phyloP scores from a whole-genome alignment of 2,113 vertebrate genomes.

The Connochaetes taurinus region DNA sequence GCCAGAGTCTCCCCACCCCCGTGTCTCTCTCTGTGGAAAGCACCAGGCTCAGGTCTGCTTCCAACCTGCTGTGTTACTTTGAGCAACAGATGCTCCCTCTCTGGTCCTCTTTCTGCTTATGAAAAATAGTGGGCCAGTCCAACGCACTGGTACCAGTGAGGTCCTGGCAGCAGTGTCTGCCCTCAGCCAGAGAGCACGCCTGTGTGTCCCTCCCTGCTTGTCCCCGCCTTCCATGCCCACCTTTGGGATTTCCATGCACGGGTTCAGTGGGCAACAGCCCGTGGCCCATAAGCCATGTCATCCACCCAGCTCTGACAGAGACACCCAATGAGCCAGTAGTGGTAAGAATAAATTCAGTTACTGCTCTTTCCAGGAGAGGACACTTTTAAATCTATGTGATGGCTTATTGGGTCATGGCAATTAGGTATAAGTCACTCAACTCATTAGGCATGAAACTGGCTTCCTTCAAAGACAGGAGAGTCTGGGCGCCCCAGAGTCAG shows the following conservation, averaged over 20 bases:
- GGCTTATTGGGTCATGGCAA: background rate
- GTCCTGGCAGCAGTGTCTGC: background rate
- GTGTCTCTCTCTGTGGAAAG: background rate
- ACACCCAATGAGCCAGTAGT: rapidly evolving
- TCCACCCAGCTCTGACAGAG: background rate
- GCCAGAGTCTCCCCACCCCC: background rate
- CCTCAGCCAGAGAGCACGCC: rapidly evolving
- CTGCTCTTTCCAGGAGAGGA: background rate
- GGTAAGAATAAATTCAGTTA: background rate
- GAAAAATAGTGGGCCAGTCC: background rate
- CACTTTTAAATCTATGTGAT: background rate
- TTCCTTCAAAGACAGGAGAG: background rate
- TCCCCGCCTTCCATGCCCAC: background rate
- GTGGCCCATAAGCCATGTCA: rapidly evolving
- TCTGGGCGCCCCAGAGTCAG: background rate
- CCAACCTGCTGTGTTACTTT: background rate
- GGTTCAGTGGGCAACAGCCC: background rate
- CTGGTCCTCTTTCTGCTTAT: background rate
- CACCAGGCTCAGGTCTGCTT: background rate
- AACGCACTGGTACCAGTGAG: background rate
- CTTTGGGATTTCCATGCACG: rapidly evolving
- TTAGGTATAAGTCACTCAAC: background rate
- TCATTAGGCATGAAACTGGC: background rate
- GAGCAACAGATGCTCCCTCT: background rate
- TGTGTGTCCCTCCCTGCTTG: rapidly evolving